Base-by-base conservation (phyloP, 2,113 vertebrate genomes). In the Nyctibius bracteatus region DNA sequence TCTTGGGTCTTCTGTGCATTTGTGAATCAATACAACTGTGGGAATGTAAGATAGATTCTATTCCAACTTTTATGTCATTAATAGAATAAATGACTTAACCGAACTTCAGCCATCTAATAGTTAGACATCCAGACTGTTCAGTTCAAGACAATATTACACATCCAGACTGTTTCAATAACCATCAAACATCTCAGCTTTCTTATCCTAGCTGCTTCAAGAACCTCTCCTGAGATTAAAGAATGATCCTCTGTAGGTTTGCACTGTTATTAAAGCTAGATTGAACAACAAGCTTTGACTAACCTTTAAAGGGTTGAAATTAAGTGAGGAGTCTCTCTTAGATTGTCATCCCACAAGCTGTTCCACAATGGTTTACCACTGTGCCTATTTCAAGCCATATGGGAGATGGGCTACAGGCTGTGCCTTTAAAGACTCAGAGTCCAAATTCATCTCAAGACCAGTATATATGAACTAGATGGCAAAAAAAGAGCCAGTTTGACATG, bases 261-360 rank as follows among this genome's bases (percentile, higher is more conserved):
- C 12, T 68, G 31, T 63, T 73, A 20, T 73, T 83, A 77, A 81
- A 81, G 8, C 12, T 41, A 14, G n/a, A 87, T 31, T 62, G 28
- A 46, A 27, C 43, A 81, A 55, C 1, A 58, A 70, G 14, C 19
- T 86, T 62, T 54, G 14, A 66, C 21, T 66, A 58, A 84, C 17
- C 2, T 71, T 62, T 62, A 58, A 85, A 87, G 16, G 6, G 7
- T 10, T 74, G 70, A 85, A 96, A 87, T 84, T 61, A 92, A 74
- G 27, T 27, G 41, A 86, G 30, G 44, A 72, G 15, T 57, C 33
- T 81, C 58, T 88, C 44, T 71, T 33, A 49, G 46, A n/a, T 11
- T 0, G 0, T 46, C 31, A 28, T 43, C 23, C 31, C 6, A 1
- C 31, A 65, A 66, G 9, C 2, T 89, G 20, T 37, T 83, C 33